Percentiles rank a stretch among this genome's conserved stretches.
These are phyloP conservation scores for Cryptocheilus praepositus DNA, from an alignment of 2,888 invertebrate genomes.

Conservation along the genomic window DNA sequence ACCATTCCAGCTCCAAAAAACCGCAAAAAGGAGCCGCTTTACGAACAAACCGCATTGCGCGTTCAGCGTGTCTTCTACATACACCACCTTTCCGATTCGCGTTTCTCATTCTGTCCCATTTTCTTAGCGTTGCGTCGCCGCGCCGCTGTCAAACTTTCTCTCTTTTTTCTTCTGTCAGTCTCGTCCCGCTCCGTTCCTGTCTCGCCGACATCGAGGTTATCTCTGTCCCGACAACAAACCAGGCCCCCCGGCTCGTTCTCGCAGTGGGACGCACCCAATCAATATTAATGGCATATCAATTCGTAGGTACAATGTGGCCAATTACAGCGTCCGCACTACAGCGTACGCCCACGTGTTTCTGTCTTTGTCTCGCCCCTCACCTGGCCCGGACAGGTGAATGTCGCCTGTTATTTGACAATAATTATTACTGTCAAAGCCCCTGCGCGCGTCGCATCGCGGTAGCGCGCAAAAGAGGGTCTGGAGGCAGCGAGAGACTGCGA, in stretches of 20 bases:
- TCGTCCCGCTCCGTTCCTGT: slow-evolving; percentile 5
- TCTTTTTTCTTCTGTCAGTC: not conserved
- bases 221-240: too few species aligned
- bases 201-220: too few species aligned
- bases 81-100: too few species aligned
- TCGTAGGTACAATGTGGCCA: slow-evolving; percentile 65
- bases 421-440: slow-evolving; percentile 31
- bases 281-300: slow-evolving; percentile 70
- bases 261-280: slow-evolving; percentile 50
- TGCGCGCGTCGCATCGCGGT: slow-evolving; percentile 12
- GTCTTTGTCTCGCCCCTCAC: slow-evolving; percentile 38
- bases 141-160: not conserved
- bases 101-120: slow-evolving; percentile 1
- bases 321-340: slow-evolving; percentile 58
- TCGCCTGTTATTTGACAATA: slow-evolving; percentile 36
- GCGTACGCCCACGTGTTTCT: slow-evolving; percentile 4
- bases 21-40: slow-evolving; percentile 24
- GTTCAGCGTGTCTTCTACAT: too few species aligned
- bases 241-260: not conserved
- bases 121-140: not conserved
- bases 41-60: slow-evolving; percentile 30
- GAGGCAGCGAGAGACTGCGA: slow-evolving; percentile 2
- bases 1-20: slow-evolving; percentile 25
- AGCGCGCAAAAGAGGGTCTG: not conserved
- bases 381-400: slow-evolving; percentile 37